These are phyloP conservation scores for Alloscopus bannaensis DNA, from an alignment of 2,888 invertebrate genomes.

Conservation along the genomic window DNA sequence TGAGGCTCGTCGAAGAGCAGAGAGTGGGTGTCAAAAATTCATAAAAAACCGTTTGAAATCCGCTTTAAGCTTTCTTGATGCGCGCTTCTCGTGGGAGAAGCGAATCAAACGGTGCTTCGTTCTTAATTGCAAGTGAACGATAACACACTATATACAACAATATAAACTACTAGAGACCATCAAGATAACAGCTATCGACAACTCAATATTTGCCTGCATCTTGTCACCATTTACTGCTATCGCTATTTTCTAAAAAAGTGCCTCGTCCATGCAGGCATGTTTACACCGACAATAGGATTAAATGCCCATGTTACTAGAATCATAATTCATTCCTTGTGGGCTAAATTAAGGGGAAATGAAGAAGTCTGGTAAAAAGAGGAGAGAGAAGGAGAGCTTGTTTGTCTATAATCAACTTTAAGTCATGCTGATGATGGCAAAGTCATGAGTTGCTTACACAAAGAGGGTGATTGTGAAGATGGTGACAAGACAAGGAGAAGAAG, in stretches of 20 bases:
- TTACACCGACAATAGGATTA: conserved; percentile 40
- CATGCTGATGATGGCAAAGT: conserved; percentile 25
- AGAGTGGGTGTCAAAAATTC: conserved; percentile 33
- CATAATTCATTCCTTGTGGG: conserved; percentile 41
- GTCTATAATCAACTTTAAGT: conserved; percentile 34
- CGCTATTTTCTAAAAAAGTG: conserved; percentile 1
- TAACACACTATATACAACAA: no score
- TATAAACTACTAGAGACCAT: no score
- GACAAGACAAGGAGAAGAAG: conserved; percentile 20
- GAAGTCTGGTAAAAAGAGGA: conserved; percentile 2
- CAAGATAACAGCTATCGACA: conserved; percentile 12
- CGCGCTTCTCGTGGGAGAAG: no score
- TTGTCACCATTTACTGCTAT: conserved; percentile 12
- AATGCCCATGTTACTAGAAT: conserved; percentile 36
- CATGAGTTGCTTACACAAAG: conserved; percentile 33
- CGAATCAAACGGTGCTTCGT: no score
- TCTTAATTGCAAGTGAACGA: no score
- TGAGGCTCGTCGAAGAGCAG: background rate
- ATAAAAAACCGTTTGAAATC: conserved; percentile 13
- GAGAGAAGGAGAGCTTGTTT: conserved; percentile 14
- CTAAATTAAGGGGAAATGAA: conserved; percentile 30
- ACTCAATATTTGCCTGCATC: conserved; percentile 27
- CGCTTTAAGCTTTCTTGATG: no score
- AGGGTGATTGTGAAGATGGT: conserved; percentile 7
- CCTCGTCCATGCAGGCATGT: conserved; percentile 21